A percentile compares a stretch with the other conserved stretches of the same genome.
Conservation (phyloP, 2,113 vertebrate genomes). For the Nyctibius bracteatus region DNA sequence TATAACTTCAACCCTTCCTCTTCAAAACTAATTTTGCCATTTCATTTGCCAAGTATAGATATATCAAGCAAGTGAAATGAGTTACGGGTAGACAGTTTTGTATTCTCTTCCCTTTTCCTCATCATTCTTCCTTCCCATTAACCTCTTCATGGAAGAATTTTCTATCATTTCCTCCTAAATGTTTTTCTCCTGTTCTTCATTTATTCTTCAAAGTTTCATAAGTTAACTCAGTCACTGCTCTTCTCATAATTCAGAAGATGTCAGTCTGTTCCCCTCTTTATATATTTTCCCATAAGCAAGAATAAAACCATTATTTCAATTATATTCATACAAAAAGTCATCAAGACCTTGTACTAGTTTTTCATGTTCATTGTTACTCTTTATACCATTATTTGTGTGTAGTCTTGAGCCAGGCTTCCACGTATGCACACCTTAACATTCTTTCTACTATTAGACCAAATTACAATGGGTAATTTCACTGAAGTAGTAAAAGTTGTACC, state of each 20-base stretch:
- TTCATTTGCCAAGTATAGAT: background rate
- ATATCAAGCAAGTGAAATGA: background rate
- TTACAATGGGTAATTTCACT: background rate
- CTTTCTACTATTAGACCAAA: background rate
- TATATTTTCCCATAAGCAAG: background rate
- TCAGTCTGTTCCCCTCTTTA: background rate
- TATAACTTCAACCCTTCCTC: accelerated
- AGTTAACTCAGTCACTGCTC: background rate
- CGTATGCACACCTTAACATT: background rate
- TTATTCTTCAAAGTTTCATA: background rate
- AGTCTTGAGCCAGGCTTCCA: background rate
- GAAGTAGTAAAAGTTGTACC: background rate
- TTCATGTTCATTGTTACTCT: background rate
- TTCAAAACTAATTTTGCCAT: background rate
- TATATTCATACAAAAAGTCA: background rate
- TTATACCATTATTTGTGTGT: background rate
- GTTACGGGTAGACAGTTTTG: background rate
- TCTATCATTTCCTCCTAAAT: background rate
- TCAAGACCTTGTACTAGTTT: background rate
- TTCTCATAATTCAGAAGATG: background rate
- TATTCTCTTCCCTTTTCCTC: background rate
- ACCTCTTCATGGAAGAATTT: background rate
- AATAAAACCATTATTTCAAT: background rate
- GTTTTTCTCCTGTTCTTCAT: background rate
- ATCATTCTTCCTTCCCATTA: background rate